Evolutionary conservation across 53 echinoderm and acorn worm genomes (phyloP), one percentile per base, ranked within the genome.

Genomic region (Mesocentrotus franciscanus): DNA sequence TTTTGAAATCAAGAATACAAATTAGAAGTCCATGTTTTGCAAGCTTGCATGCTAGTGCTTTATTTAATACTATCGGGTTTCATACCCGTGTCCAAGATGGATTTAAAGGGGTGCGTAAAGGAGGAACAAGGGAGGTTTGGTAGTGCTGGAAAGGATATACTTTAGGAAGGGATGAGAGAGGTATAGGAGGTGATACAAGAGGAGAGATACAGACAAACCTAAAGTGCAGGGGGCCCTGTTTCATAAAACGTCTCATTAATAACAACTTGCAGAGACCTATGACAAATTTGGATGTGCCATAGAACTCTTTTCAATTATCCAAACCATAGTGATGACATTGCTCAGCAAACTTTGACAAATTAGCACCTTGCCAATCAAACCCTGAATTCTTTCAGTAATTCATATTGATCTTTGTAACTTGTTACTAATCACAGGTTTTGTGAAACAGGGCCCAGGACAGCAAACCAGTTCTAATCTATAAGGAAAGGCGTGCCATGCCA

Each of bases 381-480:
- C 1, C 1, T 30, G 27, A 33, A 55, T 42, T 8, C 14, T 42
- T 84, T 84, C 20, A 49, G 42, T 42, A 22, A 22, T 22, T 42
- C 6, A 55, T 42, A 49, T 10, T 0, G 8, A 42, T 39, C 1
- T 17, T 42, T 1, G 42, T 17, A 84, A 84, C 22, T 42, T 42
- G 20, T 42, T 55, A 55, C 39, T 20, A 22, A 42, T 84, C 16
- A 84, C 39, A 42, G 15, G 8, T 49, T 78, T 84, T 24, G 10
- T 84, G 84, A 84, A 84, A 84, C 84, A 22, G 87, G 87, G 59
- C 58, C 27, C 87, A 87, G 58, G 58, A 87, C 87, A 87, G 87
- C 87, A 87, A 87, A 87, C 87, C 26, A 57, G 56, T 59, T 87
- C 87, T 87, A 87, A 58, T 87, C 49, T 56, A 56, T 27, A 57